Evolutionary conservation across 30 jellyfish, hydroid and myxozoan genomes (phyloP).

Genomic region (Calvadosia cruxmelitensis): DNA sequence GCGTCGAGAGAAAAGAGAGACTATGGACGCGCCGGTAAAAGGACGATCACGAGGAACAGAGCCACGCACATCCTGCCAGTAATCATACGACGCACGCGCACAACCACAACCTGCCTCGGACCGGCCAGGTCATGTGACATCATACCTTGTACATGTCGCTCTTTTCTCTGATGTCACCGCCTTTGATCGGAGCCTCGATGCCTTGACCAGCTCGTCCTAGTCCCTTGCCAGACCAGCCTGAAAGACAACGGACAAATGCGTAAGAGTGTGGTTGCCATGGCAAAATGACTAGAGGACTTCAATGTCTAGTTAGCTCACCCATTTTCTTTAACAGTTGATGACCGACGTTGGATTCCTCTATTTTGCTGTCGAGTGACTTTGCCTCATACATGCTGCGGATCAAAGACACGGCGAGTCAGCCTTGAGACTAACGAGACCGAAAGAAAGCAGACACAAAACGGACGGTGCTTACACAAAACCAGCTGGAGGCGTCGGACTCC

Average conservation of each 20-base stretch:
- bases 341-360: slow-evolving; percentile 89
- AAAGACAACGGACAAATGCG: not conserved
- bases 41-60: too few relatives aligned
- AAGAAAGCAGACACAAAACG: not conserved
- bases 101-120: too few relatives aligned
- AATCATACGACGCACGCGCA: too few relatives aligned
- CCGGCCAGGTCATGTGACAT: too few relatives aligned
- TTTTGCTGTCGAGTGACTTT: slow-evolving; percentile 60
- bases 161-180: slow-evolving; percentile 90
- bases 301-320: slow-evolving; percentile 66
- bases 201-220: slow-evolving; percentile 87
- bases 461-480: slow-evolving; percentile 71
- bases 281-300: too few relatives aligned
- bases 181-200: slow-evolving; percentile 83
- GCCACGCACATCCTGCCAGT: too few relatives aligned
- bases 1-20: not conserved
- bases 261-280: not conserved
- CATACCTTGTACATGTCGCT: slow-evolving; percentile 88
- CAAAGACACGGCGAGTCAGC: not conserved
- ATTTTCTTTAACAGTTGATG: slow-evolving; percentile 89
- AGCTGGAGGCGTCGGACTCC: slow-evolving; percentile 99
- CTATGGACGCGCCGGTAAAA: too few relatives aligned
- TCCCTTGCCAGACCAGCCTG: slow-evolving; percentile 99
- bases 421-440: not conserved
- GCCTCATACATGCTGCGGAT: slow-evolving; percentile 68